A percentile compares a stretch with the other conserved stretches of the same genome.
These are phyloP conservation scores for Antheraea mylitta DNA, from an alignment of 1,140 invertebrate genomes.

Conservation along the genomic window DNA sequence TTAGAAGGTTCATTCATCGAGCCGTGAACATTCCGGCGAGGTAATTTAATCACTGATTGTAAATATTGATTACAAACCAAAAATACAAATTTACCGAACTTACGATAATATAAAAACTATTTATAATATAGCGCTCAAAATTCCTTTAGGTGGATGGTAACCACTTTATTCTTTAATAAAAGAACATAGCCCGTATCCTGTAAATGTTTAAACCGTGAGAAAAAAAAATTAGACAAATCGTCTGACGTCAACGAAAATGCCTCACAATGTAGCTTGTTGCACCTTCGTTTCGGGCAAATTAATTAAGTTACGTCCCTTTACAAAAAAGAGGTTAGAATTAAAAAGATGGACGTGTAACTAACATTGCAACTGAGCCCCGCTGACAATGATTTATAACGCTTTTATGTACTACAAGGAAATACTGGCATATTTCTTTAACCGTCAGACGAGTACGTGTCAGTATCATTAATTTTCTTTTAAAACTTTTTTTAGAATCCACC, in stretches of 20 bases:
- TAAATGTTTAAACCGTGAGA: background rate
- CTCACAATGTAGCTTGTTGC: background rate
- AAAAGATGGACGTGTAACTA: conserved; percentile 24
- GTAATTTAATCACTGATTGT: too few species aligned
- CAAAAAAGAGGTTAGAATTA: conserved; percentile 35
- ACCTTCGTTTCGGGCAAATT: conserved; percentile 26
- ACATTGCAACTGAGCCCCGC: conserved; percentile 31
- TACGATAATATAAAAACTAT: too few species aligned
- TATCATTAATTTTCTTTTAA: background rate
- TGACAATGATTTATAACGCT: conserved; percentile 38
- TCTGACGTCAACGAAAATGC: background rate
- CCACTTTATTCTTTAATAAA: background rate
- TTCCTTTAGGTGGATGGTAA: too few species aligned
- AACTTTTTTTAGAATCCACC: background rate
- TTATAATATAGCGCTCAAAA: too few species aligned
- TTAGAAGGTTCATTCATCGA: too few species aligned
- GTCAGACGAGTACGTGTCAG: background rate
- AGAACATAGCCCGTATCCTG: background rate
- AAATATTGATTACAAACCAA: too few species aligned
- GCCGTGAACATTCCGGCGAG: too few species aligned
- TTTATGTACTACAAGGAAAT: conserved; percentile 26
- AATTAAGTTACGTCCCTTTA: conserved; percentile 32
- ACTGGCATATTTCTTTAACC: background rate
- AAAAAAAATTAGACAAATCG: background rate
- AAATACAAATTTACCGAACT: too few species aligned